Conservation (phyloP, 1,140 invertebrate species). For the Drosophila kepulauana region DNA sequence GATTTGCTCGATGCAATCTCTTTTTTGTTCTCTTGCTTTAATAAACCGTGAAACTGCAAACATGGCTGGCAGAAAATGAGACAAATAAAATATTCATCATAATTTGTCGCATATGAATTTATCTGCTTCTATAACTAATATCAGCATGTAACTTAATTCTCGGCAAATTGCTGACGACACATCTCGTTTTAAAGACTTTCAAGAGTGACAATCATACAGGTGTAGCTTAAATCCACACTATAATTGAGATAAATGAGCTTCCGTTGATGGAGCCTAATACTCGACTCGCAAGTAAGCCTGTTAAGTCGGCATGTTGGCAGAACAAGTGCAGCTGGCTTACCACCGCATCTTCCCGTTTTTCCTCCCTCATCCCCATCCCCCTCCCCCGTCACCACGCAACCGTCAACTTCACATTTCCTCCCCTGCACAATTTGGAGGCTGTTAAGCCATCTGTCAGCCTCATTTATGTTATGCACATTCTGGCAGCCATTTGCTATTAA, state of each 20-base stretch:
- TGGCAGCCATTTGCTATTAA: constrained; percentile 71
- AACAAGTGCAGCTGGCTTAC: constrained; percentile 30
- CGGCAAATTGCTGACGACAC: neutral
- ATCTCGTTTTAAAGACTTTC: neutral
- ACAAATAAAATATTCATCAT: neutral
- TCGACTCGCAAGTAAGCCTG: constrained; percentile 9
- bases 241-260: constrained; percentile 32
- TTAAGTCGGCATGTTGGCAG: constrained; percentile 34
- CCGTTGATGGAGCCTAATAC: constrained; percentile 18
- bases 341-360: neutral
- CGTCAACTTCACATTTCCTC: neutral
- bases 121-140: neutral
- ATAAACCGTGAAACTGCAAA: neutral
- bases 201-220: constrained; percentile 7
- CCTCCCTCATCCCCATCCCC: neutral
- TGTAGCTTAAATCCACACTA: constrained; percentile 25
- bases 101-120: neutral
- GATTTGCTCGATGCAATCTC: constrained; percentile 2
- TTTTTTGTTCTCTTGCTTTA: neutral
- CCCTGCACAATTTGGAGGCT: constrained; percentile 8
- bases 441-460: constrained; percentile 45
- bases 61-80: neutral
- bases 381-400: no score
- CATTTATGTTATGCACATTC: constrained; percentile 50
- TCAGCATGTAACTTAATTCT: neutral